Evolutionary conservation across 2,113 vertebrate species (phyloP), one percentile per base, ranked within the genome.

Genomic region (Sylvilagus bachmani): DNA sequence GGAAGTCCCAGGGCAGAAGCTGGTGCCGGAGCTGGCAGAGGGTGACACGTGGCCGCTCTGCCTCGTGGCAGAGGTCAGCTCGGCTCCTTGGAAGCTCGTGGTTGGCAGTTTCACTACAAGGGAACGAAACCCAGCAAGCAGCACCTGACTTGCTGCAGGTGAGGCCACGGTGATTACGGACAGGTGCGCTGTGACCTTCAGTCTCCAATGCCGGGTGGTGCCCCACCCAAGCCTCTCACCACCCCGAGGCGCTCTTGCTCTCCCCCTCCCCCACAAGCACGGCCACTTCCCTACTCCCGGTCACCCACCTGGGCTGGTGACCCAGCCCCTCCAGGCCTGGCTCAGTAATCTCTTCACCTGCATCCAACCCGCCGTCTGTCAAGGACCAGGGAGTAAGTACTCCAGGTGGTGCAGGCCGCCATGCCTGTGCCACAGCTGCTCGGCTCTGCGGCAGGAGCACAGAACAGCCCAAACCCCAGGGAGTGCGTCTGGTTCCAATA

Each of bases 171-270:
- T 44, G 44, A 44, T 44, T 44, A 44, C 6, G 44, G 44, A 44
- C 44, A 7, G 44, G 44, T 44, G 44, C 44, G 44, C 44, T 7
- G 6, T 44, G 44, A 6, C 6, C 44, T 44, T 44, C 44, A 44
- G 10, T 13, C 1, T 38, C 55, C 5, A 0, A 3, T 6, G 2
- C 5, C 38, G 11, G 49, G 7, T 22, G 1, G 38, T 2, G 7
- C 64, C 55, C 61, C 77, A 2, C 29, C 10, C 53, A 74, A 49
- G 24, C 29, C 64, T 44, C 70, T 64, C 3, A 0, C 29, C 27
- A 38, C 13, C 64, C 62, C n/a, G 11, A 24, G 2, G 2, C 14
- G 13, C 7, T 70, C 17, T 21, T 73, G n/a, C 77, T 33, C 31
- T 33, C 19, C 8, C 69, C 29, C 25, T 27, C 7, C 11, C 29